Conservation (phyloP, 2,797 vertebrate species). For the Dendrocincla tyrannina region DNA sequence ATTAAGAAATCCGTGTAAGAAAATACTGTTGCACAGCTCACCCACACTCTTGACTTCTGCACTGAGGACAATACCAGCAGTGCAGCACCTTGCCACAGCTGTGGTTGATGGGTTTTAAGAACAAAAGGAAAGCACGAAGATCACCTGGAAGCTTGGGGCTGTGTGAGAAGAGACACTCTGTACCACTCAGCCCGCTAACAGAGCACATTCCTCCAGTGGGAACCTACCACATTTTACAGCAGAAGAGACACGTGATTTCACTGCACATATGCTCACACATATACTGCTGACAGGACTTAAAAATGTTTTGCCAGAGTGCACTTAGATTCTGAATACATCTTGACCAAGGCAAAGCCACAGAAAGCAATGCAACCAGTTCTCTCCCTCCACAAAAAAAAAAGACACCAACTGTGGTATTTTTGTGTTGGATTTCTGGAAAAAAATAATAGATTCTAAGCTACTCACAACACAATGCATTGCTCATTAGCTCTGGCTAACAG, state of each 20-base stretch:
- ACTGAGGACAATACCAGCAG: neutral
- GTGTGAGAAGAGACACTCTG: neutral
- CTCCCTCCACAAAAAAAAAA: neutral
- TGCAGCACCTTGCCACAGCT: neutral
- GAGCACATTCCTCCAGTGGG: neutral
- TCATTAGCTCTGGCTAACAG: neutral
- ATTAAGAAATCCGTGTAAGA: neutral
- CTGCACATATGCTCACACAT: neutral
- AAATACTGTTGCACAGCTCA: neutral
- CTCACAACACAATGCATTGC: neutral
- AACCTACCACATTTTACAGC: neutral
- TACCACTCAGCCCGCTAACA: neutral
- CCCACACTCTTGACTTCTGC: neutral
- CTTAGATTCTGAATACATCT: neutral
- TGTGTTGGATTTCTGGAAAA: neutral
- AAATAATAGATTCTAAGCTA: neutral
- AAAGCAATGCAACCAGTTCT: neutral
- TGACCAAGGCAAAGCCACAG: neutral
- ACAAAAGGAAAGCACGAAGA: neutral
- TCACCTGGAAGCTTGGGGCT: neutral
- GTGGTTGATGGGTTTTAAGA: neutral
- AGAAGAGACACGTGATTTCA: neutral
- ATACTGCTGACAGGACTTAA: neutral
- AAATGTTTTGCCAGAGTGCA: neutral
- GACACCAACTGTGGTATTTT: neutral